Base-by-base conservation (phyloP, 2,888 invertebrate species). In the Clusia tigrina region DNA sequence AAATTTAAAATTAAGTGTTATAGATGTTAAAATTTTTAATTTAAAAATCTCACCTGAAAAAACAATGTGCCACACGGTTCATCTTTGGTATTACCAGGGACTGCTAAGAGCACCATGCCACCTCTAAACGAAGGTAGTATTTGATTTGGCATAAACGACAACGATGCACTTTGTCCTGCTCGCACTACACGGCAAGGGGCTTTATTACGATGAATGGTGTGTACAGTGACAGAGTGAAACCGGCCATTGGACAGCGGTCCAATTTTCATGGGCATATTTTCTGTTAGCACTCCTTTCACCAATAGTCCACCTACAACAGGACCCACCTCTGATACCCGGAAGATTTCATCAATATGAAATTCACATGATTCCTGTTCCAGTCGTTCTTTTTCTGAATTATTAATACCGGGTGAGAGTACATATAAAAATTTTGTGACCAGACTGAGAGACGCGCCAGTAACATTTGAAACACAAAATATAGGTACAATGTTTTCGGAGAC, bases 271-370 rank as follows among this genome's bases (percentile, higher is more conserved):
- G 87, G 86, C 74, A 91, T 90, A n/a, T 94, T 94, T 81, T 97
- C 96, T 24, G 89, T 89, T 38, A 98, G 88, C 22, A 91, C 89
- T 0, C 98, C 98, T 77, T 92, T 91, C 0, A 90, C 90, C 52
- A 96, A 82, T 9, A 96, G 84, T 0, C 96, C 96, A 1, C 95
- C 95, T 0, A 95, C 89, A 24, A 96, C 92, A 9, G 92, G 91
- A 0, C 93, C 93, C 0, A 91, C 88, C 70, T 92, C 93, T 0
- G 91, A 91, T 17, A 94, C 93, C 77, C 91, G 89, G 82, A 95
- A 95, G 12, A 93, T 94, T 85, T 97, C 97, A 80, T 98, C 98
- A 51, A 98, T 92, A 86, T 97, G 94, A 82, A 96, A 96, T 78
- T 92, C 92, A 68, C 91, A 89, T 0, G 88, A 85, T 71, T 92